Percentiles rank a stretch among this genome's conserved stretches.
These are phyloP conservation scores for Ditylenchus weischeri DNA, from an alignment of 2,888 invertebrate species.

Conservation along the genomic window DNA sequence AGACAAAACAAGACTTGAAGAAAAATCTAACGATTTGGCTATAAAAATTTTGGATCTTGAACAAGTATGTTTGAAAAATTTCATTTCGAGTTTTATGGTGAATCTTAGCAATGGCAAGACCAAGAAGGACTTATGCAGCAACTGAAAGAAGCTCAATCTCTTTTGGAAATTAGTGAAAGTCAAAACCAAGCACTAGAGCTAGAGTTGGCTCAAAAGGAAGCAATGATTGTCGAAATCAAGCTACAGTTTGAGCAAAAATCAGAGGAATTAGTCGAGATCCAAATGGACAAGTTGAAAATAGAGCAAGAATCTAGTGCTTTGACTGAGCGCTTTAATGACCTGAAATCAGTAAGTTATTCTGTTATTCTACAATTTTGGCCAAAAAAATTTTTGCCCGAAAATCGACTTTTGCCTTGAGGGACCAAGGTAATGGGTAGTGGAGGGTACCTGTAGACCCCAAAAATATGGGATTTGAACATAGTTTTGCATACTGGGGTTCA, in stretches of 20 bases:
- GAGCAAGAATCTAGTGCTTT: constrained; percentile 44
- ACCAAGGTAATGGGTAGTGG: too few species aligned
- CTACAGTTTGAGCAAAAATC: neutral
- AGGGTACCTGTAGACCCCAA: too few species aligned
- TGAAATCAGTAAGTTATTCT: neutral
- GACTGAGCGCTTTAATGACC: neutral
- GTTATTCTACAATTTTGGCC: too few species aligned
- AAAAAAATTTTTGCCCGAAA: too few species aligned
- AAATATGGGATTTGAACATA: too few species aligned
- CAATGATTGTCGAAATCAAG: neutral
- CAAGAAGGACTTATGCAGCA: constrained; percentile 4
- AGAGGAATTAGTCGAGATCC: constrained; percentile 9
- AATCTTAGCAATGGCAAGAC: constrained; percentile 13
- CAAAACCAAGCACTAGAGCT: neutral
- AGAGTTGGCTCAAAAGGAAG: constrained; percentile 1
- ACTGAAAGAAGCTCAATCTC: constrained; percentile 7
- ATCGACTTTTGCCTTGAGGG: too few species aligned
- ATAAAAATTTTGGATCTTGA: neutral
- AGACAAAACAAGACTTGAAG: constrained; percentile 9
- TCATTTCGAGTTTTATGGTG: too few species aligned
- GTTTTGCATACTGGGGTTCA: too few species aligned
- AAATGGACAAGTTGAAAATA: constrained; percentile 35
- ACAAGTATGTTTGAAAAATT: constrained; percentile 2
- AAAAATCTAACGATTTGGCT: neutral
- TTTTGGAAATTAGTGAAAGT: neutral